Conservation (phyloP, 2,888 invertebrate genomes). For the Drymonia ruficornis region DNA sequence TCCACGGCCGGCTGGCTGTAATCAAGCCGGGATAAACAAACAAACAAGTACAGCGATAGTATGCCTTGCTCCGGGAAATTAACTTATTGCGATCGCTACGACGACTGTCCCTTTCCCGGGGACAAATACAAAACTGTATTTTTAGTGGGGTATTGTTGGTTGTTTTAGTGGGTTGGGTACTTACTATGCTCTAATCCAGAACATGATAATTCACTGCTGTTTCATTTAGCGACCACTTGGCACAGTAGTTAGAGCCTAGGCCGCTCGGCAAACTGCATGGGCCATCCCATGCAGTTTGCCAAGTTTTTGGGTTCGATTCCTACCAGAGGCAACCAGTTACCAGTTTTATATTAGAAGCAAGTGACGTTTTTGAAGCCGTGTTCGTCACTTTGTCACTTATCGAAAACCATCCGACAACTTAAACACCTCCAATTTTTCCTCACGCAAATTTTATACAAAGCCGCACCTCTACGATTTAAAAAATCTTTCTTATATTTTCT, state of each 20-base stretch:
- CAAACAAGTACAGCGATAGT: constrained; percentile 20
- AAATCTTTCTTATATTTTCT: constrained; percentile 60
- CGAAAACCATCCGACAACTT: not conserved
- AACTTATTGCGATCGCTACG: constrained; percentile 30
- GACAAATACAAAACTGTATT: not conserved
- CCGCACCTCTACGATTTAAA: constrained; percentile 44
- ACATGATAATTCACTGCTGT: too few species aligned
- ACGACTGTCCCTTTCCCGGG: constrained; percentile 13
- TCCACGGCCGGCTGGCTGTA: constrained; percentile 27
- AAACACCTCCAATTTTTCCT: constrained; percentile 1
- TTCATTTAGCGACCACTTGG: too few species aligned
- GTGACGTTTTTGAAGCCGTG: not conserved
- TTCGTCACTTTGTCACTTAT: not conserved
- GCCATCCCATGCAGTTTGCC: too few species aligned
- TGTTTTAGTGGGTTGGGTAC: too few species aligned
- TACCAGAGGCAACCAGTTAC: too few species aligned
- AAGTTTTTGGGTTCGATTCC: too few species aligned
- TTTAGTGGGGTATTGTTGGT: not conserved
- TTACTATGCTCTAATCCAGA: too few species aligned
- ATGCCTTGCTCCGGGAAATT: constrained; percentile 29
- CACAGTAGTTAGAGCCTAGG: too few species aligned
- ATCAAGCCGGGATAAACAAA: constrained; percentile 43
- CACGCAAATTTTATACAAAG: not conserved
- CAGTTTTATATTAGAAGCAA: too few species aligned
- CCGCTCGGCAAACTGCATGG: too few species aligned